phyloP scores from a whole-genome alignment of 2,888 invertebrate genomes.

The Acanthoscelides obtectus region DNA sequence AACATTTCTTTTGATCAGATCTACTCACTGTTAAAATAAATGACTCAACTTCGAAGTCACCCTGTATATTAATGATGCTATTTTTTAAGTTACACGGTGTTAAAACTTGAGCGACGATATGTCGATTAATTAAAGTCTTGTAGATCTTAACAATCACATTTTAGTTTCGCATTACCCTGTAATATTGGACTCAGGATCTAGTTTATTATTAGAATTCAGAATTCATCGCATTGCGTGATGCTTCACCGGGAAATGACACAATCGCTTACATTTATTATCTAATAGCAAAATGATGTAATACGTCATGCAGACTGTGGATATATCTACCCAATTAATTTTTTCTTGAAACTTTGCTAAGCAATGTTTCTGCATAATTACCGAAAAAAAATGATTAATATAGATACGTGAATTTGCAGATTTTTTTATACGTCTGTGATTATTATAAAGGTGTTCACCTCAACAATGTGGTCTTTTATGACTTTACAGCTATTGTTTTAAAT shows the following conservation, averaged over 20 bases:
- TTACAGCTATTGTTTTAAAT: not conserved
- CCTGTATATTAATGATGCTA: too few species aligned
- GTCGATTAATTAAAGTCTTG: too few species aligned
- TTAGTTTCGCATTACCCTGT: not conserved
- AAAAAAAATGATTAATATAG: not conserved
- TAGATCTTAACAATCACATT: too few species aligned
- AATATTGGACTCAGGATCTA: not conserved
- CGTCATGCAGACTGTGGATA: not conserved
- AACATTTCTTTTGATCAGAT: too few species aligned
- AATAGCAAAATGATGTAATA: not conserved
- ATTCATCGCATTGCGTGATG: not conserved
- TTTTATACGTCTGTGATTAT: not conserved
- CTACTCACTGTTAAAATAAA: too few species aligned
- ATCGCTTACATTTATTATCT: not conserved
- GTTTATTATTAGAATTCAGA: not conserved
- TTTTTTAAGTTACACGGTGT: too few species aligned
- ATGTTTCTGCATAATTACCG: not conserved
- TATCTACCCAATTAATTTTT: not conserved
- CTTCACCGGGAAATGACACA: not conserved
- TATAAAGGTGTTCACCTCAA: not conserved
- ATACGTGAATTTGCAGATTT: not conserved
- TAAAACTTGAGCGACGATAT: too few species aligned
- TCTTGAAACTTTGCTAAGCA: not conserved
- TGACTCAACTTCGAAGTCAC: too few species aligned
- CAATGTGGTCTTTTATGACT: not conserved